Evolutionary conservation across 2,113 vertebrate genomes (phyloP), one percentile per base, ranked within the genome.

Genomic region (Aythya baeri): DNA sequence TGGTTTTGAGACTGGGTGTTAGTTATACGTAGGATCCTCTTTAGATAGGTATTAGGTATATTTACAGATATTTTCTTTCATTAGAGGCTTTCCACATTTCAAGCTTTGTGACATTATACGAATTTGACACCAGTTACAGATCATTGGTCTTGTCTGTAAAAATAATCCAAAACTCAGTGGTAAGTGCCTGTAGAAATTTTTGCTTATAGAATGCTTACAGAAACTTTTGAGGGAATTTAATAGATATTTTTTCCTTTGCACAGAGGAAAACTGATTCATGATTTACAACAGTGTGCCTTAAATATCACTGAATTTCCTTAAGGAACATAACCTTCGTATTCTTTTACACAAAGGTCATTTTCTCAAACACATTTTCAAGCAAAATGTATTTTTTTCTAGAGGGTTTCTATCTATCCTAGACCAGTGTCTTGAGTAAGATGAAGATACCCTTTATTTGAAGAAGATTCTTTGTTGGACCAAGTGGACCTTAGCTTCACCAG

Each of bases 41-140:
- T 54, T 46, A 44, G 34, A 20, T 25, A 11, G 31, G 17, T 78
- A 0, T 32, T 22, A 11, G 21, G 15, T 78, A 0, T 32, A 55
- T 88, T 79, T 88, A 41, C 66, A 29, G 57, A 17, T 55, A 58
- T 41, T 68, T 70, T 68, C 59, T 89, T 89, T 22, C 21, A 6
- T 58, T 14, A 13, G 72, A 61, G 13, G 5, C 23, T 73, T 77
- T 89, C 68, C 34, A 21, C 21, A 2, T 31, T 54, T 62, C 50
- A 16, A 7, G 5, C 38, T 3, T 4, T 84, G 57, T 43, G 70
- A 9, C n/a, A 29, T 8, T 31, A 38, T 4, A 1, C n/a, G 73
- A 49, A 46, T 87, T 70, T 72, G 58, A 20, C 55, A n/a, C 31
- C 26, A 7, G 9, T 14, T 49, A 41, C 49, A 54, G 17, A 34